A percentile compares a stretch with the other conserved stretches of the same genome.
These are phyloP conservation scores for Stenurella melanura DNA, from an alignment of 2,888 invertebrate genomes.

Conservation along the genomic window DNA sequence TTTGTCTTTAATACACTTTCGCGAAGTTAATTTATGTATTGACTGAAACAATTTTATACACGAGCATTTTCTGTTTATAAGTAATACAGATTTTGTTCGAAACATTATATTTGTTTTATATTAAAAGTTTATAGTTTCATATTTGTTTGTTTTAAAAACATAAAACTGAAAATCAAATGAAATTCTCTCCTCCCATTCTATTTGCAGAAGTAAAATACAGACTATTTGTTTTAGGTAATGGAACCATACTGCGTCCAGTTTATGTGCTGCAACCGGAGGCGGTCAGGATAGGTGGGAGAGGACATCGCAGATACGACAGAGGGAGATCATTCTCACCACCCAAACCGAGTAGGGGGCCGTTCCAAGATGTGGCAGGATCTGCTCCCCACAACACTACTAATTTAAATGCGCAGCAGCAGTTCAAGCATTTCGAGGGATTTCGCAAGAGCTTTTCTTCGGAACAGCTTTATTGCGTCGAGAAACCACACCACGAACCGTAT, in stretches of 20 bases:
- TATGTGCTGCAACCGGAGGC: constrained; percentile 68
- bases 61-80: too few species aligned
- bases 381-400: constrained; percentile 26
- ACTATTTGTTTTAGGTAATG: constrained; percentile 27
- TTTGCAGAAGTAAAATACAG: neutral
- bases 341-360: constrained; percentile 45
- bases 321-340: constrained; percentile 71
- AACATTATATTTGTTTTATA: too few species aligned
- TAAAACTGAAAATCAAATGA: too few species aligned
- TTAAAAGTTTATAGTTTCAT: too few species aligned
- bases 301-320: constrained; percentile 62
- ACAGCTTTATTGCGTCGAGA: constrained; percentile 61
- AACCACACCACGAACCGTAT: constrained; percentile 55
- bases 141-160: too few species aligned
- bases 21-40: too few species aligned
- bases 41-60: too few species aligned
- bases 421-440: constrained; percentile 58
- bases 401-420: constrained; percentile 18
- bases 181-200: neutral
- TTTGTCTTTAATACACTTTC: too few species aligned
- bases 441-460: constrained; percentile 71
- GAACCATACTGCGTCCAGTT: constrained; percentile 66
- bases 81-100: too few species aligned
- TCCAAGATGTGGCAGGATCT: constrained; percentile 18
- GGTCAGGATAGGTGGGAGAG: constrained; percentile 52